These are phyloP conservation scores for Agonopterix arenella DNA, from an alignment of 2,888 invertebrate species.

Conservation along the genomic window DNA sequence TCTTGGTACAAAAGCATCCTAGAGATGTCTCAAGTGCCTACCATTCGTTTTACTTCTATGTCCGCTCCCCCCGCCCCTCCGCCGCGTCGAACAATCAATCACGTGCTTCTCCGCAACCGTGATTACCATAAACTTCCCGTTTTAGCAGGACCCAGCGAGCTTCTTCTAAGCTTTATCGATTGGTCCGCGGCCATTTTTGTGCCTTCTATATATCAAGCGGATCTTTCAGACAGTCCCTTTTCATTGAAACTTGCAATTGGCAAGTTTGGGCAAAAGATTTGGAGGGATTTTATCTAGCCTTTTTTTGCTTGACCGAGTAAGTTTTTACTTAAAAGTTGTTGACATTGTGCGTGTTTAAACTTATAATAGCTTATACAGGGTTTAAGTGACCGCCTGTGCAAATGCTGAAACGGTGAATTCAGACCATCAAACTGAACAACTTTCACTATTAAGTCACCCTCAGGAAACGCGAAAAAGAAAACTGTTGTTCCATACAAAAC, in stretches of 20 bases:
- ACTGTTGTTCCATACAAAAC: too few species aligned
- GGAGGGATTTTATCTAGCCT: constrained; percentile 44
- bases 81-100: constrained; percentile 66
- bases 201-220: constrained; percentile 56
- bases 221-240: constrained; percentile 53
- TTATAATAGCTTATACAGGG: too few species aligned
- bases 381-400: too few species aligned
- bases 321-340: constrained; percentile 22
- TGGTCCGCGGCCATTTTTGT: constrained; percentile 57
- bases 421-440: too few species aligned
- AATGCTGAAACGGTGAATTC: too few species aligned
- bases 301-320: constrained; percentile 19
- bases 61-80: constrained; percentile 32
- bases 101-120: constrained; percentile 57
- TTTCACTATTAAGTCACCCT: too few species aligned
- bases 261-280: constrained; percentile 49
- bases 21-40: constrained; percentile 26
- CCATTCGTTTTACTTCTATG: constrained; percentile 15
- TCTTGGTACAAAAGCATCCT: constrained; percentile 3
- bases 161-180: constrained; percentile 71
- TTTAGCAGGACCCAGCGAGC: constrained; percentile 62
- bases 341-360: constrained; percentile 12
- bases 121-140: constrained; percentile 75
- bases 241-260: constrained; percentile 66
- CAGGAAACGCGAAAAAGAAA: too few species aligned